phyloP scores from a whole-genome alignment of 2,797 vertebrate genomes.

The Neomorphus geoffroyi region DNA sequence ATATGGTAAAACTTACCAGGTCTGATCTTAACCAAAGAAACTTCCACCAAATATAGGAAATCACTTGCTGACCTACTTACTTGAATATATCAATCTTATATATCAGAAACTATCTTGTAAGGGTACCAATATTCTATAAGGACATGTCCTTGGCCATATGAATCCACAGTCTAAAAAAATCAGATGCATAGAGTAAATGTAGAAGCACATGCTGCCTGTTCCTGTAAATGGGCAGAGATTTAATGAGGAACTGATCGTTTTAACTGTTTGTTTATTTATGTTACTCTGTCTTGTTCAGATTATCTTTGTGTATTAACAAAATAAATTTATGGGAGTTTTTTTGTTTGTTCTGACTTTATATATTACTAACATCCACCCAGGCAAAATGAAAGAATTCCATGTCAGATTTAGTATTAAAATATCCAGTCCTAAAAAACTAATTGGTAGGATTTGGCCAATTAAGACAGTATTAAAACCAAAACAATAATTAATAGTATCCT shows the following conservation, averaged over 20 bases:
- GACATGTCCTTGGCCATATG: background rate
- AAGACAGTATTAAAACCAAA: background rate
- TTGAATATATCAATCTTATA: background rate
- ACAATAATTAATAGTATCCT: background rate
- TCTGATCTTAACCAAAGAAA: background rate
- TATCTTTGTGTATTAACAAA: background rate
- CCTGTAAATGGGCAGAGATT: background rate
- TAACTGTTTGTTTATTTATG: background rate
- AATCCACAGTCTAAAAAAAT: background rate
- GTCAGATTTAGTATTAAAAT: background rate
- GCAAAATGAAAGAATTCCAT: background rate
- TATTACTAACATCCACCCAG: background rate
- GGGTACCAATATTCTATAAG: background rate
- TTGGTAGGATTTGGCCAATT: background rate
- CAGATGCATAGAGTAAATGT: background rate
- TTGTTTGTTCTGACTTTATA: background rate
- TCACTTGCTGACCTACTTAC: background rate
- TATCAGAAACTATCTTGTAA: background rate
- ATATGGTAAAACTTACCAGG: background rate
- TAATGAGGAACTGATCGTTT: background rate
- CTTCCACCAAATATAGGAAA: background rate
- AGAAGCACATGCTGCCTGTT: background rate
- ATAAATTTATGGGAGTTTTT: background rate
- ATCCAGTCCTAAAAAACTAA: background rate
- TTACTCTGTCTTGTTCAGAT: background rate